phyloP scores from a whole-genome alignment of 1,140 invertebrate genomes.

The Heliconius hermathena region DNA sequence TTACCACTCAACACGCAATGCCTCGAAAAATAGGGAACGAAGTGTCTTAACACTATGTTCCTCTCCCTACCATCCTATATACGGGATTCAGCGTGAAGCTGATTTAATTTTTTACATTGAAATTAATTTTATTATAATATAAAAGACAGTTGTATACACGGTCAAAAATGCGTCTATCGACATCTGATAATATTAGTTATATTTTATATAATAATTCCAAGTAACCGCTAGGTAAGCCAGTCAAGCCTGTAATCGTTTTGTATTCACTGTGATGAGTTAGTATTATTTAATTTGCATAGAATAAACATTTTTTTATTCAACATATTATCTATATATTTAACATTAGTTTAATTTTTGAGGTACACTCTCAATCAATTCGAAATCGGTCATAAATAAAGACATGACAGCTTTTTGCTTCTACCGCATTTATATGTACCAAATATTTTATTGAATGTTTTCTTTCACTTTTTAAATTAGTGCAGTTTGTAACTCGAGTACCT shows the following conservation, averaged over 20 bases:
- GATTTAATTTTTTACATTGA: too few species aligned
- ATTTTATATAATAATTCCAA: slow-evolving; percentile 26
- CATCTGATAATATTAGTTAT: background rate
- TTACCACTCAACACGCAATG: too few species aligned
- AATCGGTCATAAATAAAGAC: background rate
- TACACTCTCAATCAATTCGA: background rate
- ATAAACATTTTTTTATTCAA: slow-evolving; percentile 32
- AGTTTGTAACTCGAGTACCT: slow-evolving; percentile 9
- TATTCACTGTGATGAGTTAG: slow-evolving; percentile 72
- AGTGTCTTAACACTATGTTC: too few species aligned
- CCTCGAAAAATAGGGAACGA: too few species aligned
- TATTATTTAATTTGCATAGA: slow-evolving; percentile 52
- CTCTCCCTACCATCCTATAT: too few species aligned
- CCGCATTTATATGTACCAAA: slow-evolving; percentile 13
- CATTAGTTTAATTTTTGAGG: background rate
- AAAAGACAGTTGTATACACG: background rate
- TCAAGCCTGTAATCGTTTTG: slow-evolving; percentile 53
- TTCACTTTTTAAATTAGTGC: background rate
- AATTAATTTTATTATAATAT: too few species aligned
- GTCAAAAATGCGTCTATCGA: slow-evolving; percentile 7
- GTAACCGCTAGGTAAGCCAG: slow-evolving; percentile 30
- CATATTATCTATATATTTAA: slow-evolving; percentile 25
- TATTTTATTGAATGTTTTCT: slow-evolving; percentile 9
- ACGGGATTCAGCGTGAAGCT: too few species aligned
- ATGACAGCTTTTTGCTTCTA: background rate